Evolutionary conservation across 2,797 vertebrate species (phyloP).

Genomic region (Siniperca scherzeri): DNA sequence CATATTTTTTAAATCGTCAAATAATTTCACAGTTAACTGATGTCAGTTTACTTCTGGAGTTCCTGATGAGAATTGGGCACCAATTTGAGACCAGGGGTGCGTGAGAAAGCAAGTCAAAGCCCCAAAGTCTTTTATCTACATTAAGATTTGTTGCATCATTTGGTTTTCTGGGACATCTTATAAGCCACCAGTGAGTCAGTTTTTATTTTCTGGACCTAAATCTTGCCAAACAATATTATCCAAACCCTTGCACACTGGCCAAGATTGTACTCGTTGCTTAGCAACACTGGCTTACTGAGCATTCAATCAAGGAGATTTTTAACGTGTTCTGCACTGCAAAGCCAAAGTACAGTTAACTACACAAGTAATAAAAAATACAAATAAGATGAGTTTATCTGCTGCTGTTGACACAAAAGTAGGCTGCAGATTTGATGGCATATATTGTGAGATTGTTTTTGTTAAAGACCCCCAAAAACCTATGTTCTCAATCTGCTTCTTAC

Average conservation of each 20-base stretch:
- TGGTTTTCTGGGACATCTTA: conserved; percentile 10
- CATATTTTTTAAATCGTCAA: not conserved
- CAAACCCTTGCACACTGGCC: conserved; percentile 31
- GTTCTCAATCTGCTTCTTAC: not conserved
- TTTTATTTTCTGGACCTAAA: conserved; percentile 41
- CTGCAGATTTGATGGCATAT: conserved; percentile 9
- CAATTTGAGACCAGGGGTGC: not conserved
- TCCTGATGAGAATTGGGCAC: not conserved
- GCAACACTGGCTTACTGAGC: conserved; percentile 47
- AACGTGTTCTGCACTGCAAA: conserved; percentile 27
- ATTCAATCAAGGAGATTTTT: conserved; percentile 34
- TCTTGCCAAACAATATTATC: conserved; percentile 45
- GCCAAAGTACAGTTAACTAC: conserved; percentile 28
- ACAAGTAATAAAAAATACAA: conserved; percentile 21
- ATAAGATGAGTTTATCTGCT: conserved; percentile 16
- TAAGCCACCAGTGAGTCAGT: conserved; percentile 21
- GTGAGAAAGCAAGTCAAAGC: not conserved
- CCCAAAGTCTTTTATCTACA: not conserved
- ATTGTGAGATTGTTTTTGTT: conserved; percentile 10
- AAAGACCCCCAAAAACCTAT: conserved; percentile 6
- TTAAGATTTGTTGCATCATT: conserved; percentile 36
- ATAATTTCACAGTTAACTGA: not conserved
- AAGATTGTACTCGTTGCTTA: conserved; percentile 49
- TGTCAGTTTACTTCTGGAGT: not conserved
- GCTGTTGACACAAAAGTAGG: not conserved